Percentiles rank a stretch among this genome's conserved stretches.
Evolutionary conservation across 2,888 invertebrate species (phyloP).

Genomic region (Dioctria linearis): DNA sequence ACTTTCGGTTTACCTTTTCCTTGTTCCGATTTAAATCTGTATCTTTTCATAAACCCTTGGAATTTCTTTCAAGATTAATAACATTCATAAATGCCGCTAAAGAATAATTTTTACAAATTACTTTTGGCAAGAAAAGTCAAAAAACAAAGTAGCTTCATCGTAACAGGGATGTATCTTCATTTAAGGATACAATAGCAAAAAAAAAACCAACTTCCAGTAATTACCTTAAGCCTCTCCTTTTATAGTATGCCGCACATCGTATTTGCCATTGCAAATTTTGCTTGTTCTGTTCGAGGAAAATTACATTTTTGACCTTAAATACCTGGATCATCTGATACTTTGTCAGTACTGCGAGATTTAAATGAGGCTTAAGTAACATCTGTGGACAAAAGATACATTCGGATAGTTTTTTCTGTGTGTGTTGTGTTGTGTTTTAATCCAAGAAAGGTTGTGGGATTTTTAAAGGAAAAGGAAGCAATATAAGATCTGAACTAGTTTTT

Average conservation of each 20-base stretch:
- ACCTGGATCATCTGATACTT: constrained; percentile 7
- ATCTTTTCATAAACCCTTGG: no score
- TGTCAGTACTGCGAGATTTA: constrained; percentile 21
- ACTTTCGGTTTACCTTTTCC: no score
- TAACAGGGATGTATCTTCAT: no score
- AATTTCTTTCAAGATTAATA: no score
- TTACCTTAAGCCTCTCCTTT: constrained; percentile 4
- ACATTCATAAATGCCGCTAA: no score
- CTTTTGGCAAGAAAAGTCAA: no score
- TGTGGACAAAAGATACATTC: neutral
- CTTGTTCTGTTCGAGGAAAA: neutral
- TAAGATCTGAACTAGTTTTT: neutral
- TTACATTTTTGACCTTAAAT: constrained; percentile 21
- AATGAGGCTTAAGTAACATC: neutral
- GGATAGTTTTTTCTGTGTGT: neutral
- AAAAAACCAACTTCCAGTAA: constrained; percentile 3
- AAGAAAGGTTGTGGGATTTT: neutral
- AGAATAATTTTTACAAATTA: no score
- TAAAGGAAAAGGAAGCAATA: neutral
- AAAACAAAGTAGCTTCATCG: no score
- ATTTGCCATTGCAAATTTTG: neutral
- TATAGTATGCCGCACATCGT: neutral
- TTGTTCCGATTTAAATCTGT: no score
- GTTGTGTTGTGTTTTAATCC: neutral
- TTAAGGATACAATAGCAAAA: no score